phyloP scores from a whole-genome alignment of 2,888 invertebrate species.

The Diloba caeruleocephala region DNA sequence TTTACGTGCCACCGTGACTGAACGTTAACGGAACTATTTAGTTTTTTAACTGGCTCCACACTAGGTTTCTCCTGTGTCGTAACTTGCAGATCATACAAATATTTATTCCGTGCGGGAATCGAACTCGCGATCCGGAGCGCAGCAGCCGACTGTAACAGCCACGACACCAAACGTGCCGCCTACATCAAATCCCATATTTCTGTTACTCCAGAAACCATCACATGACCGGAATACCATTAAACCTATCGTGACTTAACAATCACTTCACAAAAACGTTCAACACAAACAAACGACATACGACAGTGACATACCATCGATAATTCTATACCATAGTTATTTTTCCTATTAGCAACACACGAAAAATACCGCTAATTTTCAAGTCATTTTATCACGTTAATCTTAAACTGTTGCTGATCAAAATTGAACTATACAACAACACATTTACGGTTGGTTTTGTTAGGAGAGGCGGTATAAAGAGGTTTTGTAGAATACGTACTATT shows the following conservation, averaged over 20 bases:
- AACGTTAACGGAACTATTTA: too few relatives aligned
- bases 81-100: too few relatives aligned
- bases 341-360: constrained; percentile 67
- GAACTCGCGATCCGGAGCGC: too few relatives aligned
- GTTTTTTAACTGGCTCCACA: too few relatives aligned
- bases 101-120: too few relatives aligned
- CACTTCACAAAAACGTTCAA: constrained; percentile 42
- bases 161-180: too few relatives aligned
- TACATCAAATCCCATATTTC: neutral
- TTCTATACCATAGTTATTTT: constrained; percentile 55
- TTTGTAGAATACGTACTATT: constrained; percentile 29
- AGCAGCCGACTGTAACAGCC: too few relatives aligned
- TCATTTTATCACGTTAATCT: constrained; percentile 8
- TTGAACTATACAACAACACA: fast-evolving
- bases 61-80: too few relatives aligned
- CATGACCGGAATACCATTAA: constrained; percentile 47
- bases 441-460: constrained; percentile 14
- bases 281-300: constrained; percentile 71
- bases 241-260: constrained; percentile 68
- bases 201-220: constrained; percentile 26
- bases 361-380: constrained; percentile 52
- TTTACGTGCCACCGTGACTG: too few relatives aligned
- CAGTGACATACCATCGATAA: constrained; percentile 61
- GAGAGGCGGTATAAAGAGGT: neutral
- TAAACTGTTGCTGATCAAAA: neutral